Percentiles rank a stretch among this genome's conserved stretches.
Evolutionary conservation across 2,113 vertebrate genomes (phyloP).

Genomic region (Pristiophorus japonicus): DNA sequence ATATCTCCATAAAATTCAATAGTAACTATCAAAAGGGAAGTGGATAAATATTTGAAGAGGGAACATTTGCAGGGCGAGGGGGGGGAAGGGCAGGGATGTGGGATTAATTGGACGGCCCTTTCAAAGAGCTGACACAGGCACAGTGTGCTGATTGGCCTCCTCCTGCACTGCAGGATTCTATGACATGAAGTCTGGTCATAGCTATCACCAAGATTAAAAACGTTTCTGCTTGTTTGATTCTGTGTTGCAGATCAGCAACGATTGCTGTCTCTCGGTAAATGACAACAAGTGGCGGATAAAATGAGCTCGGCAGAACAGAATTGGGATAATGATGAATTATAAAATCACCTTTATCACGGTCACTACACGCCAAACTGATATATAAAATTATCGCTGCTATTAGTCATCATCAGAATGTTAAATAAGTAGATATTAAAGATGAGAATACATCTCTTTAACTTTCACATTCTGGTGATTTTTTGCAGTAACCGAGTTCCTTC

Average conservation of each 20-base stretch:
- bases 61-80: background rate
- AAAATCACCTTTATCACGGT: background rate
- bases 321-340: background rate
- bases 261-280: background rate
- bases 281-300: too few species aligned
- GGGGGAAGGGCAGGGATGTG: background rate
- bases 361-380: background rate
- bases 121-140: background rate
- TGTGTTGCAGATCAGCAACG: background rate
- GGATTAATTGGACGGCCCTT: background rate
- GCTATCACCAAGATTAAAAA: background rate
- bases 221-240: background rate
- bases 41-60: background rate
- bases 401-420: background rate
- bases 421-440: background rate
- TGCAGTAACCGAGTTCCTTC: background rate
- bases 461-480: too few species aligned
- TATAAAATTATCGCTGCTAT: background rate
- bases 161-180: background rate
- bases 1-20: background rate
- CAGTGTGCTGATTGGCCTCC: too few species aligned
- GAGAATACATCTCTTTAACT: background rate
- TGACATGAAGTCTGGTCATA: background rate
- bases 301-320: background rate
- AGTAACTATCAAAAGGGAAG: background rate